Conservation (phyloP, 2,113 vertebrate species). For the Carettochelys insculpta region DNA sequence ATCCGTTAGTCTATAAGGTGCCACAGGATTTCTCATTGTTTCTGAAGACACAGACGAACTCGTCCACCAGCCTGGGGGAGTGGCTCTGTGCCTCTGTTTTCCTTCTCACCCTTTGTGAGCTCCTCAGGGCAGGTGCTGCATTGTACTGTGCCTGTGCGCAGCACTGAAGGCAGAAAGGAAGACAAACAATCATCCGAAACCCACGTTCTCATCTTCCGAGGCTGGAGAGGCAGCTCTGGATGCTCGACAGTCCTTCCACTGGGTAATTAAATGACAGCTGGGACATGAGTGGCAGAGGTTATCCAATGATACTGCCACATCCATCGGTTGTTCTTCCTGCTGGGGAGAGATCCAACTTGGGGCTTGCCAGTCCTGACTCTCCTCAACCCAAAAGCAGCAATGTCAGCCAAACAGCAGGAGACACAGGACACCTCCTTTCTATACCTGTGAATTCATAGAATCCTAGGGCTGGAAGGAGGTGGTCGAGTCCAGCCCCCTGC, state of each 20-base stretch:
- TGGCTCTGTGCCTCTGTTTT: not conserved
- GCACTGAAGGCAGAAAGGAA: too few species aligned
- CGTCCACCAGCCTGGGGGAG: not conserved
- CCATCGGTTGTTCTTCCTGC: not conserved
- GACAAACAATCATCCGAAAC: too few species aligned
- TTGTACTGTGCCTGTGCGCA: not conserved
- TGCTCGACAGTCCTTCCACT: not conserved
- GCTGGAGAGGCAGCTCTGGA: not conserved
- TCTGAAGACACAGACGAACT: too few species aligned
- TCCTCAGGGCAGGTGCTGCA: not conserved
- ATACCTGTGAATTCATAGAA: not conserved
- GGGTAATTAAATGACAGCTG: not conserved
- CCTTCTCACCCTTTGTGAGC: not conserved
- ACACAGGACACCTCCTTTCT: not conserved
- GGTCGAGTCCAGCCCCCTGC: too few species aligned
- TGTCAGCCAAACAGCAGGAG: not conserved
- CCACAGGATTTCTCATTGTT: too few species aligned
- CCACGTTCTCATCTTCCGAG: not conserved
- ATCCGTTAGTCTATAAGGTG: too few species aligned
- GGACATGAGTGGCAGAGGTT: not conserved
- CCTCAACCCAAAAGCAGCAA: not conserved
- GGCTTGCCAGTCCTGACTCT: not conserved
- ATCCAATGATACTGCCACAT: not conserved
- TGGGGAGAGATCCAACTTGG: not conserved
- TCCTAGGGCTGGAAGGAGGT: too few species aligned